phyloP scores from a whole-genome alignment of 2,888 invertebrate species.

The Aleiodes alternator region DNA sequence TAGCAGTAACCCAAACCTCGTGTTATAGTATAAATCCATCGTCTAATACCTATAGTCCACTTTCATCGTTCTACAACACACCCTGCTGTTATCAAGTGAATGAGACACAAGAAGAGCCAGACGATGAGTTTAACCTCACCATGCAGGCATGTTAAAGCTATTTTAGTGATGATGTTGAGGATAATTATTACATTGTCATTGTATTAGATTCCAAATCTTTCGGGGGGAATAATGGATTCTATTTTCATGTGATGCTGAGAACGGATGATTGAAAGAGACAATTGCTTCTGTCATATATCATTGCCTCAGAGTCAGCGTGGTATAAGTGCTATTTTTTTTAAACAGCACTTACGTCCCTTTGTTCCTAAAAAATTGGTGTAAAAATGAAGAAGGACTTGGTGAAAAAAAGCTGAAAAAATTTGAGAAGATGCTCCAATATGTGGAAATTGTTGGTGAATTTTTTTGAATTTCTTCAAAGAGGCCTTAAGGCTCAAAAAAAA shows the following conservation, averaged over 20 bases:
- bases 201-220: slow-evolving; percentile 4
- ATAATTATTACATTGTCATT: slow-evolving; percentile 29
- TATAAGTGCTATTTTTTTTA: no score
- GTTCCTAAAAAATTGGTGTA: no score
- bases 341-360: no score
- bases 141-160: slow-evolving; percentile 17
- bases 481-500: no score
- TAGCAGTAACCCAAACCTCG: slow-evolving; percentile 55
- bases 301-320: no score
- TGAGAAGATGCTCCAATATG: no score
- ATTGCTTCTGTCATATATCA: neutral
- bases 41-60: slow-evolving; percentile 17
- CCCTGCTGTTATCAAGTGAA: slow-evolving; percentile 25
- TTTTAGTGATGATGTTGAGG: slow-evolving; percentile 26
- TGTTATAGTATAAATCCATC: slow-evolving; percentile 26
- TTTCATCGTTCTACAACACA: slow-evolving; percentile 21
- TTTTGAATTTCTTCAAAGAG: no score
- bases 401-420: no score
- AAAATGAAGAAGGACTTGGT: no score
- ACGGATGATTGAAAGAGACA: neutral
- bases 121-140: slow-evolving; percentile 24
- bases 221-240: no score
- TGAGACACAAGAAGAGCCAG: slow-evolving; percentile 29
- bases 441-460: no score
- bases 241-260: no score